Conservation (phyloP, 2,888 invertebrate species). For the Epirrhoe alternata region DNA sequence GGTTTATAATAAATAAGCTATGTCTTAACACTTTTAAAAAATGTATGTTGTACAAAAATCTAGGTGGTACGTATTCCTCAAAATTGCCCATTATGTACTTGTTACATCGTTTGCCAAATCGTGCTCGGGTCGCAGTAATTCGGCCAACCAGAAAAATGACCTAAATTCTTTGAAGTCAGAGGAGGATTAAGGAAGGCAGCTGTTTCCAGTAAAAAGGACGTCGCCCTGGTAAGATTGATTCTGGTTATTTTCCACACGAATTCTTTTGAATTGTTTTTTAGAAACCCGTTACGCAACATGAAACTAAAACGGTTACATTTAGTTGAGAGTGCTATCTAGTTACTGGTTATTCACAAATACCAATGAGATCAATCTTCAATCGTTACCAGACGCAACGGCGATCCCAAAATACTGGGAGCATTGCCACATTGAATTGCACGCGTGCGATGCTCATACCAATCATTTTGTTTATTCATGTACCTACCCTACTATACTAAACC, state of each 20-base stretch:
- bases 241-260: conserved; percentile 11
- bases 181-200: conserved; percentile 19
- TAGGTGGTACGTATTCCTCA: neutral
- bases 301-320: neutral
- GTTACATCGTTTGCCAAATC: conserved; percentile 42
- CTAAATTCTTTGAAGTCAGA: conserved; percentile 36
- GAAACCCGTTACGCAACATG: neutral
- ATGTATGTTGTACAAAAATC: neutral
- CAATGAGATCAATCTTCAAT: conserved; percentile 19
- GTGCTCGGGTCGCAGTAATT: conserved; percentile 35
- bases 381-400: conserved; percentile 11
- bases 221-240: conserved; percentile 7
- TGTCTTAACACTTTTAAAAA: too few relatives aligned
- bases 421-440: conserved; percentile 8
- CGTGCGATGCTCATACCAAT: neutral
- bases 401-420: conserved; percentile 14
- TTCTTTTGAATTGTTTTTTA: neutral
- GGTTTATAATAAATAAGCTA: too few relatives aligned
- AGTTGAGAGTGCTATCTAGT: neutral
- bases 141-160: conserved; percentile 40
- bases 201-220: neutral
- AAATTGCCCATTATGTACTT: conserved; percentile 31
- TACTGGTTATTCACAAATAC: neutral
- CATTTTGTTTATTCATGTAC: neutral
- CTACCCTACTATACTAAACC: too few relatives aligned